phyloP scores from a whole-genome alignment of 2,797 vertebrate species.

The Hippopotamyrus pictus region DNA sequence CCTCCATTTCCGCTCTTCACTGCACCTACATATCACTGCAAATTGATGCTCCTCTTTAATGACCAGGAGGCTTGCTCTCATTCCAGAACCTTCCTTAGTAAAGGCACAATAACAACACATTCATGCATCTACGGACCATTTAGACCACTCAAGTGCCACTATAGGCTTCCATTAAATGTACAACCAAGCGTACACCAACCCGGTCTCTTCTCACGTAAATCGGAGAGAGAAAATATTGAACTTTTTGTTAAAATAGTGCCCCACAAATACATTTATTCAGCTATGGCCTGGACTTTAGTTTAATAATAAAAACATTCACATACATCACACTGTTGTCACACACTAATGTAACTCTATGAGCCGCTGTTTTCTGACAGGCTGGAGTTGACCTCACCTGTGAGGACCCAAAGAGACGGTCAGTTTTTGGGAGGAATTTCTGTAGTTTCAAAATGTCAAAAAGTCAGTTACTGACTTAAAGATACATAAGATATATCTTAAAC shows the following conservation, averaged over 20 bases:
- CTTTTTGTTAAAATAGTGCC: background rate
- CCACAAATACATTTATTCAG: background rate
- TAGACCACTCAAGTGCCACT: background rate
- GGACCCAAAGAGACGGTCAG: background rate
- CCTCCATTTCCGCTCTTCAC: constrained; percentile 47
- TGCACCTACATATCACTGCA: constrained; percentile 49
- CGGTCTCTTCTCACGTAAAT: background rate
- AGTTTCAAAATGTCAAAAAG: background rate
- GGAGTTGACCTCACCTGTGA: background rate
- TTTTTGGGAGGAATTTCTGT: background rate
- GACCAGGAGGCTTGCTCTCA: constrained; percentile 42
- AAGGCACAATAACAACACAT: constrained; percentile 31
- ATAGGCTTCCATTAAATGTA: background rate
- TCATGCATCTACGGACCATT: constrained; percentile 14
- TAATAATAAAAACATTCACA: background rate
- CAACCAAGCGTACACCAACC: background rate
- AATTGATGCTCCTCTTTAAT: constrained; percentile 48
- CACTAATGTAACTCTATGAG: background rate
- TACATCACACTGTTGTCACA: background rate
- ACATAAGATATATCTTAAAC: background rate
- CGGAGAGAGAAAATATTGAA: background rate
- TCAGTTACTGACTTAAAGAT: background rate
- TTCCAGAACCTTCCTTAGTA: constrained; percentile 46
- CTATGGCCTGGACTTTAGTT: background rate
- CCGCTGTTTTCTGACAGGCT: background rate